These are phyloP conservation scores for Phylloscopus whistleri DNA, from an alignment of 2,113 vertebrate genomes.

Conservation along the genomic window DNA sequence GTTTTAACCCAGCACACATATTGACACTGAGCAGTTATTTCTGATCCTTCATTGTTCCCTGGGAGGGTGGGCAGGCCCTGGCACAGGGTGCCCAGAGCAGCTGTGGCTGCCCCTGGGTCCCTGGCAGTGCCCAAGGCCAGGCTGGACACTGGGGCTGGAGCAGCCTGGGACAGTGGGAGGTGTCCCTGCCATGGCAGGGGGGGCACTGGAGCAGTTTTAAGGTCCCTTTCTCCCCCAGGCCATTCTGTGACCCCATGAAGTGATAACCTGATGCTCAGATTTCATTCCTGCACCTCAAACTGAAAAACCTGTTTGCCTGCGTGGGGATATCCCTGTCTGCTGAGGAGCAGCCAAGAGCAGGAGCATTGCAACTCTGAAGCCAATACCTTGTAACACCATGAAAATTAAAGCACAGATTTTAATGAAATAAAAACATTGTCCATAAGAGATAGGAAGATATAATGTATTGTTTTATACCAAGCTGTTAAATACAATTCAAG, in stretches of 20 bases:
- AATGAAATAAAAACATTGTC: background rate
- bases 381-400: background rate
- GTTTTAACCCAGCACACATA: background rate
- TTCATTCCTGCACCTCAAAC: background rate
- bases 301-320: background rate
- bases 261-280: background rate
- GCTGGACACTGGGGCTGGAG: background rate
- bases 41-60: background rate
- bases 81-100: background rate
- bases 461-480: background rate
- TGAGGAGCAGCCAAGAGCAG: background rate
- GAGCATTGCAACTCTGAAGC: background rate
- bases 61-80: background rate
- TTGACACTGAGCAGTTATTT: background rate
- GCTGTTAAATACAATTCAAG: background rate
- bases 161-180: background rate
- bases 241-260: background rate
- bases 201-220: fast-evolving
- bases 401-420: background rate
- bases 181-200: background rate
- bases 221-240: background rate
- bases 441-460: background rate
- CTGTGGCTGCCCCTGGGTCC: background rate
- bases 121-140: background rate
- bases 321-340: background rate